Percentiles rank a stretch among this genome's conserved stretches.
These are phyloP conservation scores for Panthera leo DNA, from an alignment of 2,113 vertebrate species.

Conservation along the genomic window DNA sequence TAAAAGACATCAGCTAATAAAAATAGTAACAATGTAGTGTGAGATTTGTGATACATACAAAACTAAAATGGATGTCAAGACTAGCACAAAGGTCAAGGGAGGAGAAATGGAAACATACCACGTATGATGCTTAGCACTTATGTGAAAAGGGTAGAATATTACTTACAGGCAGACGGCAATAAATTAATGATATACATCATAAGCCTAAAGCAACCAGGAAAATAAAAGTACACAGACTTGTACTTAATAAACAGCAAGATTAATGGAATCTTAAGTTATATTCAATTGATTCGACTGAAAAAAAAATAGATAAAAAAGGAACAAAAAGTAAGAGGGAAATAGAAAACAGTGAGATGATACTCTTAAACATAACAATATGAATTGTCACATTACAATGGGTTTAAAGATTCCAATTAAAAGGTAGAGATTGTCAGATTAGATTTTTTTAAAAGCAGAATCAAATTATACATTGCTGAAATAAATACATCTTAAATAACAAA, in stretches of 20 bases:
- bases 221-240: background rate
- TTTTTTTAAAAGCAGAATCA: background rate
- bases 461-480: background rate
- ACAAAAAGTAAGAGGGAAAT: background rate
- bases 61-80: background rate
- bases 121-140: background rate
- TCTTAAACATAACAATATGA: background rate
- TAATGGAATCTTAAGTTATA: background rate
- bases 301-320: background rate
- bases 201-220: background rate
- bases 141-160: background rate
- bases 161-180: background rate
- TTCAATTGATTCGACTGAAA: background rate
- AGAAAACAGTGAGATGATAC: background rate
- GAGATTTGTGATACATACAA: background rate
- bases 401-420: background rate
- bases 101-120: background rate
- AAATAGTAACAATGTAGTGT: background rate
- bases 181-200: background rate
- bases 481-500: background rate
- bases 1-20: background rate
- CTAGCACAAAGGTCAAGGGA: background rate
- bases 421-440: background rate
- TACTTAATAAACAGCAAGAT: background rate
- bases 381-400: background rate